phyloP scores from a whole-genome alignment of 2,113 vertebrate species.

The Echinops telfairi region DNA sequence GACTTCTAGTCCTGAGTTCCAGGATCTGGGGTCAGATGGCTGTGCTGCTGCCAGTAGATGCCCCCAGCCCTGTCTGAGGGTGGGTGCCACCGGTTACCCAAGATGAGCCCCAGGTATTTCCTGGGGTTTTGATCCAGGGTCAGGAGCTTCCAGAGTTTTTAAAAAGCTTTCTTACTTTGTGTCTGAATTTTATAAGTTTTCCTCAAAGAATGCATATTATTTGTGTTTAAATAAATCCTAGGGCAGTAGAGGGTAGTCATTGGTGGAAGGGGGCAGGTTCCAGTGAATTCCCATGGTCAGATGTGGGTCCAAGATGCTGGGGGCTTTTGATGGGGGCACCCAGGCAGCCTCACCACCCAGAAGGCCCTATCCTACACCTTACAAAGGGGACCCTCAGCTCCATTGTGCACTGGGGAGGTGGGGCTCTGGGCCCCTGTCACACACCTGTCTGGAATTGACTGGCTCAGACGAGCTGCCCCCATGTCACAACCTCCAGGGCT shows the following conservation, averaged over 20 bases:
- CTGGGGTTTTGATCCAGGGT: background rate
- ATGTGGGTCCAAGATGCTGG: background rate
- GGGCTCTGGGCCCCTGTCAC: too few relatives aligned
- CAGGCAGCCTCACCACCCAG: background rate
- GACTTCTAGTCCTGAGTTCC: background rate
- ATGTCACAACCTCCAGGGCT: background rate
- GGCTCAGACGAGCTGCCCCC: background rate
- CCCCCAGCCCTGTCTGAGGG: background rate
- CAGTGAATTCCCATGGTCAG: background rate
- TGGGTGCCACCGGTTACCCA: background rate
- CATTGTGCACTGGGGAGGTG: background rate
- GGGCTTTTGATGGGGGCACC: background rate
- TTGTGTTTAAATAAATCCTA: constrained; percentile 21
- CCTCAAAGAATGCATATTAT: background rate
- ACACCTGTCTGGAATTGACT: background rate
- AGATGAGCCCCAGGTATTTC: background rate
- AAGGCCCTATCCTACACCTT: background rate
- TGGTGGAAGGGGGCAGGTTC: background rate
- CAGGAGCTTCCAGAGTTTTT: too few relatives aligned
- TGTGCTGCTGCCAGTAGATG: background rate
- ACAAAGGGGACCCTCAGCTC: background rate
- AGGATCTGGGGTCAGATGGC: background rate
- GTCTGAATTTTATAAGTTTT: constrained; percentile 56
- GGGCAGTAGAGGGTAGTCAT: background rate
- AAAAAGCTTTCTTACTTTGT: background rate